Conservation (phyloP, 2,113 vertebrate genomes). For the Upupa epops region DNA sequence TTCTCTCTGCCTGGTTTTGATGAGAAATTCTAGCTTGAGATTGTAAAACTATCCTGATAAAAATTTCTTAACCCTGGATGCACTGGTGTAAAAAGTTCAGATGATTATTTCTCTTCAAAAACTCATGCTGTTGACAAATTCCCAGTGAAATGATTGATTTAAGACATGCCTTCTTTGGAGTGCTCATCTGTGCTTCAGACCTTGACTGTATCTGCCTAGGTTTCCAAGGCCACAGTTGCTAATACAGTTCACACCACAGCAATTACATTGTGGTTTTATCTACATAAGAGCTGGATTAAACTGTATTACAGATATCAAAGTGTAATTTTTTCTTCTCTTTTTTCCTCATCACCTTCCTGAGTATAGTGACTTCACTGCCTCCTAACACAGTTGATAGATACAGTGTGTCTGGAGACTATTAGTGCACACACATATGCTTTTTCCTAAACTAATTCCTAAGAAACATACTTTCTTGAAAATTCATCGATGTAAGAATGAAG, state of each 20-base stretch:
- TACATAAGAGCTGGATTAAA: slow-evolving; percentile 40
- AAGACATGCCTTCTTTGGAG: neutral
- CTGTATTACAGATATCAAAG: slow-evolving; percentile 42
- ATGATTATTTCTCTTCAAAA: slow-evolving; percentile 51
- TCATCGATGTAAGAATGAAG: neutral
- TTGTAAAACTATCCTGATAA: slow-evolving; percentile 8
- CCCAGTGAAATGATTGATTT: slow-evolving; percentile 8
- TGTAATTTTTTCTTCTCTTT: neutral
- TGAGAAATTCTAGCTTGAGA: slow-evolving; percentile 41
- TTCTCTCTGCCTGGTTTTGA: slow-evolving; percentile 47
- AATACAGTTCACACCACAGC: slow-evolving; percentile 25
- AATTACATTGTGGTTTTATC: slow-evolving; percentile 54
- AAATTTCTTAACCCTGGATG: no score
- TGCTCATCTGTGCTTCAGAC: slow-evolving; percentile 25
- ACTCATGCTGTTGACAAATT: slow-evolving; percentile 27
- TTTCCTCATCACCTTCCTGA: neutral
- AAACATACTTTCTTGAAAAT: neutral
- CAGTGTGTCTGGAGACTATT: neutral
- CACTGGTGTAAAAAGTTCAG: slow-evolving; percentile 39
- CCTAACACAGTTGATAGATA: neutral
- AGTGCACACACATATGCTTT: neutral
- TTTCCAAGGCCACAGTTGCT: slow-evolving; percentile 41
- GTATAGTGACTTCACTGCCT: neutral
- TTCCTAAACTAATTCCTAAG: neutral
- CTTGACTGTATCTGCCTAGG: slow-evolving; percentile 23